These are phyloP conservation scores for Pteropus alecto DNA, from an alignment of 2,113 vertebrate species.

Conservation along the genomic window DNA sequence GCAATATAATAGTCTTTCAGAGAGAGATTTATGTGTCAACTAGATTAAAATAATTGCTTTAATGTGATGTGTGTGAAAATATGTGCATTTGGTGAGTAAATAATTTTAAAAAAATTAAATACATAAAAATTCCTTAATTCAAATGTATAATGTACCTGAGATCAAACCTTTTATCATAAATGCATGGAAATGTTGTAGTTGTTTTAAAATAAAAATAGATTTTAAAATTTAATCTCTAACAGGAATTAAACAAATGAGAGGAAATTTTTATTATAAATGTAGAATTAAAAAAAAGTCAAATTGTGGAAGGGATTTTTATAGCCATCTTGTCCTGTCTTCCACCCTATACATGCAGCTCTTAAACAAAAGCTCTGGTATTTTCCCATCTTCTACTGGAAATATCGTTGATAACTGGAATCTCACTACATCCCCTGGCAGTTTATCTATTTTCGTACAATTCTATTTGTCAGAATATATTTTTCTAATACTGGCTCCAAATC, in stretches of 20 bases:
- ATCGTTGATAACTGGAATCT: background rate
- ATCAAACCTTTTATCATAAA: constrained; percentile 47
- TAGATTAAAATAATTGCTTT: constrained; percentile 46
- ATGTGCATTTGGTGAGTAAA: background rate
- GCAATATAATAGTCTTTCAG: constrained; percentile 37
- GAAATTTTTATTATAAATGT: background rate
- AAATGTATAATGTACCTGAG: background rate
- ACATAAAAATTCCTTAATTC: background rate
- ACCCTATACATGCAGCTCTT: background rate
- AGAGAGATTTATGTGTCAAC: constrained; percentile 21
- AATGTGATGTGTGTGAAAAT: background rate
- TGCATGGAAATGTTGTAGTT: constrained; percentile 37
- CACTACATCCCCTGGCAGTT: background rate
- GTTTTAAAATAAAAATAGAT: background rate
- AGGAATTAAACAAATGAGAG: background rate
- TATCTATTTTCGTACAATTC: background rate
- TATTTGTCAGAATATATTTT: background rate
- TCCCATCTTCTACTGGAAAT: background rate
- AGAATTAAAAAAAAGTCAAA: background rate
- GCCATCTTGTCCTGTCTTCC: background rate
- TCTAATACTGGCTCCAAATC: background rate
- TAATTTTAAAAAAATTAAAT: background rate
- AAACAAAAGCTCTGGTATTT: background rate
- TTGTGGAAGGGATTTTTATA: background rate
- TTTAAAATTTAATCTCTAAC: constrained; percentile 36